phyloP scores from a whole-genome alignment of 2,113 vertebrate species.

The Phylloscopus trochilus region DNA sequence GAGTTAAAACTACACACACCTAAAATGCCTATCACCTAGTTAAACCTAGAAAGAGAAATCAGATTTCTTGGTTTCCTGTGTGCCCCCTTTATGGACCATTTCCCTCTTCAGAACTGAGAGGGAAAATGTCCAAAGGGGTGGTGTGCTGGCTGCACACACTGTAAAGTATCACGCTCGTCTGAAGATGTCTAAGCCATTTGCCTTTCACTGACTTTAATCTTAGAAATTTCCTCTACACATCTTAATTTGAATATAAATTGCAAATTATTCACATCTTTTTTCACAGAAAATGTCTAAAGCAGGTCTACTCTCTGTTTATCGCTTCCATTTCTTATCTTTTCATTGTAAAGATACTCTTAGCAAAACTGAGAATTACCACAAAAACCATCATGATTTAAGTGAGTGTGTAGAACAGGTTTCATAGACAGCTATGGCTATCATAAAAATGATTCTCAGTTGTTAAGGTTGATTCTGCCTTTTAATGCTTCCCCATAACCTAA shows the following conservation, averaged over 20 bases:
- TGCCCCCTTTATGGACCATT: accelerated
- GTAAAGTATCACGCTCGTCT: neutral
- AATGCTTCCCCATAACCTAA: constrained; percentile 24
- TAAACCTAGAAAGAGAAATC: neutral
- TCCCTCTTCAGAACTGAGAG: neutral
- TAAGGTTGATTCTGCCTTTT: constrained; percentile 31
- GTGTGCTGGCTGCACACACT: neutral
- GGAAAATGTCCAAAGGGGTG: neutral
- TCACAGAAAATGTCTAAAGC: neutral
- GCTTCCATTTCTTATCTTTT: neutral
- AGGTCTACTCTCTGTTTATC: neutral
- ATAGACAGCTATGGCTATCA: neutral
- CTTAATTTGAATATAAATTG: constrained; percentile 26
- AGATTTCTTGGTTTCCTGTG: neutral
- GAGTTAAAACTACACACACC: neutral
- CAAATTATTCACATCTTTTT: constrained; percentile 4
- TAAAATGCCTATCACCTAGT: neutral
- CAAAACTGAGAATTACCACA: neutral
- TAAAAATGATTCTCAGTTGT: constrained; percentile 41
- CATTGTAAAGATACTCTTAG: neutral
- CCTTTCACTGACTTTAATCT: neutral
- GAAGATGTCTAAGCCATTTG: neutral
- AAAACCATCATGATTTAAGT: neutral
- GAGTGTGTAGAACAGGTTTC: neutral
- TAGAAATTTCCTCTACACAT: neutral